Base-by-base conservation (phyloP, 2,113 vertebrate genomes). In the Sitta europaea region DNA sequence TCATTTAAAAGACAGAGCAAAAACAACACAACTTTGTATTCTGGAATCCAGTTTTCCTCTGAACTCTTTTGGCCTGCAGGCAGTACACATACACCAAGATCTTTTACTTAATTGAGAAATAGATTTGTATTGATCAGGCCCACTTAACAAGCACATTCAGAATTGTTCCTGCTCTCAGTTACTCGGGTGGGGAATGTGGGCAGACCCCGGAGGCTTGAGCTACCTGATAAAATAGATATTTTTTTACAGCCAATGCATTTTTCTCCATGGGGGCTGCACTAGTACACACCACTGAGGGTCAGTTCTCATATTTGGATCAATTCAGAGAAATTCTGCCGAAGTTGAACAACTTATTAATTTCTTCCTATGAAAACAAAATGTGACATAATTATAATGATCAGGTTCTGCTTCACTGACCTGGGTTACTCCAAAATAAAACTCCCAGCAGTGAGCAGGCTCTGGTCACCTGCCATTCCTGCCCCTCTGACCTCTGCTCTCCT, bases 41-140 rank as follows among this genome's bases (percentile, higher is more conserved):
- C 92, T 47, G 68, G 82, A 57, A 45, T 67, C 75, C 14, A 9
- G 45, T 82, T 76, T 79, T 14, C 14, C 45, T 62, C 40, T 38
- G 35, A 77, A 76, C 40, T 86, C 3, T n/a, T 43, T 2, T 23
- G 59, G 84, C 74, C 80, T 83, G 71, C n/a, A n/a, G 75, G 92
- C 72, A 35, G 6, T 17, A 33, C 8, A 5, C 38, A n/a, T 55
- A 61, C 35, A 63, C 25, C 59, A n/a, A 65, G 19, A 51, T 66
- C 61, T 72, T 20, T 82, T 80, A 4, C 68, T 94, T 88, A 82
- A 91, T 92, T 92, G 86, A 86, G 55, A 93, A 94, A 82, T 71
- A 73, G 75, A 86, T 96, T 92, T 83, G 79, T 83, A 88, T 96
- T 31, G 81, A 93, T 92, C 78, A 86, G 35, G 54, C 84, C 73